These are phyloP conservation scores for Grammomys dolichurus DNA, from an alignment of 2,113 vertebrate species.

Conservation along the genomic window DNA sequence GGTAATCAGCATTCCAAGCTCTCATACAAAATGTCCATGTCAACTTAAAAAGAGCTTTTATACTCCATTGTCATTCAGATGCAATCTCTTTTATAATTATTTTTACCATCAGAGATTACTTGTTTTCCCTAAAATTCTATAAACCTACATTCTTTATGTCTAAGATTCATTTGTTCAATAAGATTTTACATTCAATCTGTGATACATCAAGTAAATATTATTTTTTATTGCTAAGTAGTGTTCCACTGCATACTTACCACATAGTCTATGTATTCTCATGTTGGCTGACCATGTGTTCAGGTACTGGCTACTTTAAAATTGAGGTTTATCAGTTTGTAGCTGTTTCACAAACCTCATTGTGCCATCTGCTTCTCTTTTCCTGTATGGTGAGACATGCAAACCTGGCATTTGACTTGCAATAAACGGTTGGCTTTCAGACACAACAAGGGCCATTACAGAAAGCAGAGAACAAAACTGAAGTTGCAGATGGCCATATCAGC, in stretches of 20 bases:
- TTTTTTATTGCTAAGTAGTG: conserved; percentile 42
- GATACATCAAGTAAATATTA: neutral
- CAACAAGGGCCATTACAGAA: conserved; percentile 56
- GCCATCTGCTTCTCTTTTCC: conserved; percentile 24
- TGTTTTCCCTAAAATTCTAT: conserved; percentile 39
- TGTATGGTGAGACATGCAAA: neutral
- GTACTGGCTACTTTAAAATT: conserved; percentile 34
- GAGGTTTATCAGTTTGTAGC: conserved; percentile 14
- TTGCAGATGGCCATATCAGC: neutral
- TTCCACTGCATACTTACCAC: neutral
- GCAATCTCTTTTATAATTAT: neutral
- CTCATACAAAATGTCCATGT: neutral
- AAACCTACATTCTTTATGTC: neutral
- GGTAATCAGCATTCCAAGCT: neutral
- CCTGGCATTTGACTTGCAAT: conserved; percentile 23
- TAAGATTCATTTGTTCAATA: conserved; percentile 33
- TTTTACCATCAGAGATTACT: neutral
- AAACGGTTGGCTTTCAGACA: conserved; percentile 48
- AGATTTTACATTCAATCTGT: conserved; percentile 40
- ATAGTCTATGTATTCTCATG: neutral
- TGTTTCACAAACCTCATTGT: neutral
- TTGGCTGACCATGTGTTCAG: neutral
- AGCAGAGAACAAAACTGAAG: conserved; percentile 40
- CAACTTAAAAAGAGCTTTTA: neutral
- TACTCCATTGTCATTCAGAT: neutral